Conservation (phyloP, 2,113 vertebrate species). For the Burhinus oedicnemus region DNA sequence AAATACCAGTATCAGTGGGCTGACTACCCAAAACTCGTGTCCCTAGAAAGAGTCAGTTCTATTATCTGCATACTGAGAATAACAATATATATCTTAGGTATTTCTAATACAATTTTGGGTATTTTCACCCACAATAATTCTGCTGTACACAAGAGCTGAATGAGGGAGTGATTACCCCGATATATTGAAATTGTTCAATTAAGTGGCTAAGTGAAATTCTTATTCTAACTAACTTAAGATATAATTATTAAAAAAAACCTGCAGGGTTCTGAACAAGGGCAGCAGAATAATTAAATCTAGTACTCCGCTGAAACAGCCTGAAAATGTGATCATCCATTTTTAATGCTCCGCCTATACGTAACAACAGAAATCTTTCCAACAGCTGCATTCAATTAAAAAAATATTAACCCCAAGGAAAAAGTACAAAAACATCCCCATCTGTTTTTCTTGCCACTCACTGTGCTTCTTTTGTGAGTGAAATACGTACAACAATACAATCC, state of each 20-base stretch:
- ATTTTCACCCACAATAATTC: not conserved
- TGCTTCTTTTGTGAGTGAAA: constrained; percentile 53
- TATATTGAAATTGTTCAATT: not conserved
- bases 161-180: not conserved
- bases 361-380: constrained; percentile 59
- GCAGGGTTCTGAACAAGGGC: constrained; percentile 20
- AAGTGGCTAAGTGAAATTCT: not conserved
- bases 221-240: not conserved
- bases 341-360: constrained; percentile 32
- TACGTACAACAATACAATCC: constrained; percentile 44
- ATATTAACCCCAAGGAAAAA: constrained; percentile 72
- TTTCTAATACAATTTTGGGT: not conserved
- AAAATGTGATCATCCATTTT: constrained; percentile 53
- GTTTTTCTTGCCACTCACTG: constrained; percentile 59
- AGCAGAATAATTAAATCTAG: constrained; percentile 52
- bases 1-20: not conserved
- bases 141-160: not conserved
- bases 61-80: not conserved
- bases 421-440: constrained; percentile 54
- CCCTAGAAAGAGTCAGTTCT: not conserved
- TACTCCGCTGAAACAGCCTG: constrained; percentile 10
- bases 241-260: not conserved
- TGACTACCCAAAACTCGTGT: not conserved
- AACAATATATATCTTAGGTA: not conserved
- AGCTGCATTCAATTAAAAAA: constrained; percentile 76